Conservation (phyloP, 2,888 invertebrate species). For the Cerceris rybyensis region DNA sequence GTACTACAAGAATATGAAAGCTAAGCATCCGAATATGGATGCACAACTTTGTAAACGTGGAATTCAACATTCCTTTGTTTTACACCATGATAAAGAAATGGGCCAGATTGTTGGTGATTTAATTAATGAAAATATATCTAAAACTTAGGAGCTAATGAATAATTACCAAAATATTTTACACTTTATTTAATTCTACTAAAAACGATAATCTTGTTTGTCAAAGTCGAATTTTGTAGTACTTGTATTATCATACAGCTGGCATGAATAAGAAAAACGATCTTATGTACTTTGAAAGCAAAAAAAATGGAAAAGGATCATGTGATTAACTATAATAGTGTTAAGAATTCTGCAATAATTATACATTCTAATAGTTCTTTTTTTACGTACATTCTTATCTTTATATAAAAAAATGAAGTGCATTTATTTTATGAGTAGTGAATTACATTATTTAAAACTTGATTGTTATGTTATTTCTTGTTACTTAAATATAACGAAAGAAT, state of each 20-base stretch:
- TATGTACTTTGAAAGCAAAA: no score
- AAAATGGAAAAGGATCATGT: no score
- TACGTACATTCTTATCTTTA: neutral
- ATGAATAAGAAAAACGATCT: no score
- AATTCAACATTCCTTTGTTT: constrained; percentile 91
- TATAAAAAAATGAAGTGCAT: neutral
- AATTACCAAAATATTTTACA: neutral
- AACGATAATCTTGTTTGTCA: neutral
- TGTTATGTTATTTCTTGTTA: neutral
- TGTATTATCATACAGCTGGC: no score
- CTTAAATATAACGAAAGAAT: no score
- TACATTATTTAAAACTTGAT: neutral
- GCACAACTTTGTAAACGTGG: constrained; percentile 85
- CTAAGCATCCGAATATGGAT: constrained; percentile 85
- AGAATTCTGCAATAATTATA: no score
- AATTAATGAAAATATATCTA: constrained; percentile 69
- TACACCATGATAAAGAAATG: constrained; percentile 85
- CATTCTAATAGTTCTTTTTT: no score
- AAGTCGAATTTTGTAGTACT: no score
- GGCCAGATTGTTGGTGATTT: constrained; percentile 79
- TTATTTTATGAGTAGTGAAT: neutral
- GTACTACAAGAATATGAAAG: constrained; percentile 87
- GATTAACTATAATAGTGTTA: no score
- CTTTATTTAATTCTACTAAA: neutral
- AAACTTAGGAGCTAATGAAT: neutral